Base-by-base conservation (phyloP, 1,140 invertebrate genomes). In the Lepidostoma basale region DNA sequence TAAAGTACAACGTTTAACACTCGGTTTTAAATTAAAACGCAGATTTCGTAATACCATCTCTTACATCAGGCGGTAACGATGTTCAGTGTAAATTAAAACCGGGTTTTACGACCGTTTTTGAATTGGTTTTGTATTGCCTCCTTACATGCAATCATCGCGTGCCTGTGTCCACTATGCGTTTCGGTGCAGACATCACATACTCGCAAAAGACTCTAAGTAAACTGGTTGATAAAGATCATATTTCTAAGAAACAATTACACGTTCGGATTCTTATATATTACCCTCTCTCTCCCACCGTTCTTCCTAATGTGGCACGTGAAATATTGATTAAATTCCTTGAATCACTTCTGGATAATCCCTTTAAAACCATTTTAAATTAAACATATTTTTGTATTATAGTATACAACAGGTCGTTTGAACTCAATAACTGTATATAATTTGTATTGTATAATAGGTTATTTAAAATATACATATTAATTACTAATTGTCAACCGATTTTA, bases 11-110 rank as follows among this genome's bases (percentile, higher is more conserved):
- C 14, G 47, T 39, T 66, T 56, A 66, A 42, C 25, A 49, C 64
- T 42, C 52, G 54, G 54, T 59, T 67, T 66, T 59, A 67, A 67
- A 67, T 67, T 59, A 67, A 67, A 39, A 47, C 52, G 18, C 52
- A 18, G 54, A 39, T 60, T 47, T 60, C 20, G 54, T 59, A 59
- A 67, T 59, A 40, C 14, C 39, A 47, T 59, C 49, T 45, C 49
- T 56, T 42, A 33, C 63, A 42, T 54, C 36, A 66, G 28, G 12
- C 47, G 10, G 40, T 47, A 67, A 59, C 63, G 63, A 67, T 63
- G 60, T 64, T 33, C 28, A 25, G 42, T 16, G 33, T 65, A 65
- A 70, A 70, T 70, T 70, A 70, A 70, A 70, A 64, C 56, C 52
- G 14, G 54, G 68, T 40, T 65, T 66, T 52, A 62, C 52, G 62